Base-by-base conservation (phyloP, 2,888 invertebrate genomes). In the Lepas anatifera region DNA sequence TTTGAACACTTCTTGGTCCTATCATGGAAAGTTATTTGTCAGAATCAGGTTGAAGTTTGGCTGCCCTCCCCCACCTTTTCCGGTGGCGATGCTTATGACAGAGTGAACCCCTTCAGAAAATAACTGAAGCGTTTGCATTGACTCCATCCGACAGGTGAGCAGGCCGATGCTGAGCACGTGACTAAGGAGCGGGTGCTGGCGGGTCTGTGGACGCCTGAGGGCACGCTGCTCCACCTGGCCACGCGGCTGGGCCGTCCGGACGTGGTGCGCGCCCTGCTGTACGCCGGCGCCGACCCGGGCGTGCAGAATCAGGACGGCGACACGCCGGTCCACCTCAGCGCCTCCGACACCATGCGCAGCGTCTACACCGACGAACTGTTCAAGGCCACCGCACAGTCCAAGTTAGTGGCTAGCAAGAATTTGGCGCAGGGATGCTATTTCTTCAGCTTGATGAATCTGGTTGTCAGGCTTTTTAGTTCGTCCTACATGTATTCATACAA, bases 331-430 rank as follows among this genome's bases (percentile, higher is more conserved):
- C 84, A 85, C 73, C 77, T 84, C 50, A 82, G 83, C 29, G 77
- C 80, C 1, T 77, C 80, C 2, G 79, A 84, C 63, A 78, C 79
- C 67, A 83, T 85, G 74, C 80, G 80, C 63, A 81, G 81, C 68
- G 84, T 85, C 66, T 87, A 83, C 76, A 81, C 84, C 22, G 85
- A 86, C 73, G 85, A 86, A 76, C 78, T 86, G 39, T 78, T 87
- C 27, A 82, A 85, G 75, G 84, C 85, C 27, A 83, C 85, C 70
- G 86, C 86, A 35, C 83, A 83, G 75, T 84, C 84, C 18, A 85
- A 85, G 86, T 86, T 79, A 78, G 80, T 72, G 69, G n/a, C n/a
- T n/a, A n/a, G n/a, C n/a, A n/a, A n/a, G n/a, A n/a, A n/a, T n/a
- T n/a, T n/a, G n/a, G n/a, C n/a, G n/a, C n/a, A n/a, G n/a, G n/a